A percentile compares a stretch with the other conserved stretches of the same genome.
Evolutionary conservation across 2,888 invertebrate genomes (phyloP).

Genomic region (Sinodicranocentrus sp.): DNA sequence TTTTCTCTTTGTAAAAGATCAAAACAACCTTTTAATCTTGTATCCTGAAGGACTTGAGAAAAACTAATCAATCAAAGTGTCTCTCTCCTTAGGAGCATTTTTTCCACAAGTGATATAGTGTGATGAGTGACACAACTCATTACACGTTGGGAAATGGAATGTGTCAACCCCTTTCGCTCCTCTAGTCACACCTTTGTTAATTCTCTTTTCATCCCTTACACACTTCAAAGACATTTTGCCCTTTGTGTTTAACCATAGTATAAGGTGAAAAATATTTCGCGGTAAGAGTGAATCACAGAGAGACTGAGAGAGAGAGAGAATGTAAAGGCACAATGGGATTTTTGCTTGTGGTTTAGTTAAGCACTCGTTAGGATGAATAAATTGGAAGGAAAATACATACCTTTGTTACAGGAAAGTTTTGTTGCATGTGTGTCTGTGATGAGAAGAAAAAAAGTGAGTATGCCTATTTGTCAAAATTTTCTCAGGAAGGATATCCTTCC

Average conservation of each 20-base stretch:
- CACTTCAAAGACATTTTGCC: not conserved
- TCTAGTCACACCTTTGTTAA: slow-evolving; percentile 6
- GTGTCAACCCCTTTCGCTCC: not conserved
- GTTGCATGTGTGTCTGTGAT: not conserved
- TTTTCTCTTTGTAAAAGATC: no score
- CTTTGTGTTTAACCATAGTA: no score
- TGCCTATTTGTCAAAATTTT: slow-evolving; percentile 2
- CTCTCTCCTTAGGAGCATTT: not conserved
- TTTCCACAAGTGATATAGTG: not conserved
- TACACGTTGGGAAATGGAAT: slow-evolving; percentile 11
- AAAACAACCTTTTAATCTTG: no score
- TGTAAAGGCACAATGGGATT: no score
- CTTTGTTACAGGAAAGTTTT: not conserved
- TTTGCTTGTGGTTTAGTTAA: no score
- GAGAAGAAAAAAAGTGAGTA: no score
- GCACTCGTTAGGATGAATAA: slow-evolving; percentile 15
- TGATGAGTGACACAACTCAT: slow-evolving; percentile 32
- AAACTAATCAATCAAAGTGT: slow-evolving; percentile 7
- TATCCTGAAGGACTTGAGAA: not conserved
- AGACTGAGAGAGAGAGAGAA: no score
- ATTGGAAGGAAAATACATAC: not conserved
- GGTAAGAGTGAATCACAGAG: no score
- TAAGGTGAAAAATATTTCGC: not conserved
- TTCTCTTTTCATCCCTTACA: not conserved
- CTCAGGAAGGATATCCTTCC: not conserved